phyloP scores from a whole-genome alignment of 2,888 invertebrate genomes.

The Ormyrus pomaceus region DNA sequence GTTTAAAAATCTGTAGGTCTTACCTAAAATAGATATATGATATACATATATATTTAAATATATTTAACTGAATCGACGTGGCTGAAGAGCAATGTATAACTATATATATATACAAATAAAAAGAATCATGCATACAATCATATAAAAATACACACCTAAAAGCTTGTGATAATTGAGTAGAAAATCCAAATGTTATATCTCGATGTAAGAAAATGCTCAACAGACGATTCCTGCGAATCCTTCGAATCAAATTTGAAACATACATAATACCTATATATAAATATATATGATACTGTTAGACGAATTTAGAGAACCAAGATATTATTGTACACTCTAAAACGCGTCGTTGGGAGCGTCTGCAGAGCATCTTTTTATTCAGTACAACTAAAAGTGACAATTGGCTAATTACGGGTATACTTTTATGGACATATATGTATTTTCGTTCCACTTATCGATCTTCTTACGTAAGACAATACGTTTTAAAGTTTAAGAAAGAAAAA shows the following conservation, averaged over 20 bases:
- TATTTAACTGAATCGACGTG: neutral
- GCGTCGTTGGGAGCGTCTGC: neutral
- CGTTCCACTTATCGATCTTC: constrained; percentile 13
- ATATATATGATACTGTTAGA: too few species aligned
- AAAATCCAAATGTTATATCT: constrained; percentile 41
- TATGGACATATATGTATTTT: constrained; percentile 32
- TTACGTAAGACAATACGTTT: constrained; percentile 37
- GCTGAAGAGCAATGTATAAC: constrained; percentile 9
- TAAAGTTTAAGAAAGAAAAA: constrained; percentile 32
- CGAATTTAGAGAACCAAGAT: too few species aligned
- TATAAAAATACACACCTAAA: constrained; percentile 27
- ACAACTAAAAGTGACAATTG: constrained; percentile 46
- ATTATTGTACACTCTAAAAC: too few species aligned
- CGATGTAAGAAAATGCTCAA: constrained; percentile 18
- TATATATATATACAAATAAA: constrained; percentile 26
- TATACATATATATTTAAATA: neutral
- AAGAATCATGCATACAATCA: neutral
- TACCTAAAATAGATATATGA: neutral
- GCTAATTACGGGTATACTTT: constrained; percentile 51
- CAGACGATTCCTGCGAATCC: constrained; percentile 5
- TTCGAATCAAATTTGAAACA: constrained; percentile 35
- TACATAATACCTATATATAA: neutral
- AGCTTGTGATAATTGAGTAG: constrained; percentile 53
- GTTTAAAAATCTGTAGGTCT: too few species aligned
- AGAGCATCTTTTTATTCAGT: constrained; percentile 35